Evolutionary conservation across 2,113 vertebrate species (phyloP).

Genomic region (Cryptoleucopteryx plumbea): DNA sequence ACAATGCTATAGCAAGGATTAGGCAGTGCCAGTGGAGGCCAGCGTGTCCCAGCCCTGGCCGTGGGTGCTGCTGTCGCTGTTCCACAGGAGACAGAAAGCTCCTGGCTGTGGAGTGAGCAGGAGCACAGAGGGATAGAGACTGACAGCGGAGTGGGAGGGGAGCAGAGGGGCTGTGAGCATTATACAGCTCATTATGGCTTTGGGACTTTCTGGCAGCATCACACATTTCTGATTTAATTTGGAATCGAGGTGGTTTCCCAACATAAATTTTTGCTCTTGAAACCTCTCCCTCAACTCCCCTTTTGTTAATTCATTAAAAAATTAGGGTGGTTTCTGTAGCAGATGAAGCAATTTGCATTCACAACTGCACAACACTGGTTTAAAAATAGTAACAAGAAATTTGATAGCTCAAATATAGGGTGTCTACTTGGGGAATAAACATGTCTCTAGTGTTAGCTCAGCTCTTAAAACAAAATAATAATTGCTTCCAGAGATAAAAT

Average conservation of each 20-base stretch:
- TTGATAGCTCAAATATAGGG: neutral
- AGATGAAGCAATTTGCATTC: neutral
- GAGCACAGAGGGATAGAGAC: neutral
- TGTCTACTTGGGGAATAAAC: slow-evolving; percentile 17
- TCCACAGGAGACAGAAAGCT: neutral
- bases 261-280: neutral
- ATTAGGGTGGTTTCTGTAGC: neutral
- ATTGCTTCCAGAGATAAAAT: slow-evolving; percentile 42
- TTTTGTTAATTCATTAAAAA: neutral
- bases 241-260: neutral
- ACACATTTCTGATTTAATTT: neutral
- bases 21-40: neutral
- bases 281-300: neutral
- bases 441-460: slow-evolving; percentile 16
- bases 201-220: neutral
- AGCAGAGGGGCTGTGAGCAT: neutral
- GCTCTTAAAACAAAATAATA: slow-evolving; percentile 44
- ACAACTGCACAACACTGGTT: neutral
- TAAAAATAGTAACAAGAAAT: neutral
- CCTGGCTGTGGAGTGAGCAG: neutral
- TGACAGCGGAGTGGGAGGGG: rapidly evolving
- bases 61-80: neutral
- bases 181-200: neutral
- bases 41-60: rapidly evolving
- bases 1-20: neutral